A percentile compares a stretch with the other conserved stretches of the same genome.
Evolutionary conservation across 2,888 invertebrate species (phyloP).

Genomic region (Chironomus tentans): DNA sequence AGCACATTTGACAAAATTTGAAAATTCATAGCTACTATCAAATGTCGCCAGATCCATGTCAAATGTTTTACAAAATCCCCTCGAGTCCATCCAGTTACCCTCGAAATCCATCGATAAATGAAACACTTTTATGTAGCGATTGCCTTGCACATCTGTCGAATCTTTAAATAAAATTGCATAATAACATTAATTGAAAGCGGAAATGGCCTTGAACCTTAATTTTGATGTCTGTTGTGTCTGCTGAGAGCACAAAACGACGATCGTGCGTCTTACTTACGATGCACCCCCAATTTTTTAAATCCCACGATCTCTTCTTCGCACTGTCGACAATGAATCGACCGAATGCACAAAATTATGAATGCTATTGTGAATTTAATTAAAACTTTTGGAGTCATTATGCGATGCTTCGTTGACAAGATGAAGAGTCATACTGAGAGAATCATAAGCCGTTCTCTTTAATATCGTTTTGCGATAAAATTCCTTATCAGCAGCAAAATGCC

Average conservation of each 20-base stretch:
- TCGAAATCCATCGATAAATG: slow-evolving; percentile 19
- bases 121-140: slow-evolving; percentile 7
- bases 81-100: slow-evolving; percentile 14
- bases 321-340: background rate
- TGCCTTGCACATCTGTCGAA: background rate
- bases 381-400: background rate
- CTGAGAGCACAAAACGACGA: too few species aligned
- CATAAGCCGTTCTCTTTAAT: background rate
- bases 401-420: slow-evolving; percentile 3
- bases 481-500: slow-evolving; percentile 13
- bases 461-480: slow-evolving; percentile 16
- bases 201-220: slow-evolving; percentile 9
- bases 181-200: slow-evolving; percentile 9
- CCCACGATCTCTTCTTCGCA: slow-evolving; percentile 22
- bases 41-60: slow-evolving; percentile 18
- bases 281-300: slow-evolving; percentile 5
- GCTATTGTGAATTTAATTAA: background rate
- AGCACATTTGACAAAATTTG: slow-evolving; percentile 9
- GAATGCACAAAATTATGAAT: background rate
- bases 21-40: slow-evolving; percentile 9
- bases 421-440: slow-evolving; percentile 6
- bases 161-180: slow-evolving; percentile 15
- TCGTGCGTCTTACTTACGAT: slow-evolving; percentile 14
- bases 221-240: background rate
- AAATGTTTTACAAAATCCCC: slow-evolving; percentile 12